Base-by-base conservation (phyloP, 2,888 invertebrate species). In the Diloba caeruleocephala region DNA sequence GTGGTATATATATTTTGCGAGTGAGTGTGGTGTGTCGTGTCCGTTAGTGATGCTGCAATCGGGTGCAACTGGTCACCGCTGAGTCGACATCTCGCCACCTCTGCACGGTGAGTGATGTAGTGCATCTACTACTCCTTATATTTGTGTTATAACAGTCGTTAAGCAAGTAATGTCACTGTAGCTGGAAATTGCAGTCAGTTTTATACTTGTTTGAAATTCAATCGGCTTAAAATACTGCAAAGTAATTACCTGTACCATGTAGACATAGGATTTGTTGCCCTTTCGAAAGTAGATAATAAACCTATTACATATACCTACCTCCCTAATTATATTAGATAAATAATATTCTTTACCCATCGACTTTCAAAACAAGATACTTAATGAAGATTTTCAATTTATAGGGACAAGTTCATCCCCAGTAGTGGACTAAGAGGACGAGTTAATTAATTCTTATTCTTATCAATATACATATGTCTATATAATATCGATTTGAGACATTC, bases 21-120 rank as follows among this genome's bases (percentile, higher is more conserved):
- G 86, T 82, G 81, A 77, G 76, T 80, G 82, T 82, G 75, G 68
- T 64, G 74, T 70, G 71, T 63, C 75, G 58, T 74, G 74, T 70
- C 84, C 81, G 81, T 82, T 79, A 82, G 79, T 80, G 87, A 86
- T 88, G 85, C 87, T 85, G 86, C 77, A 77, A 76, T 76, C 74
- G 52, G 60, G 67, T 82, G 81, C 81, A 78, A 75, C 76, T 78
- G 70, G 62, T 51, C 65, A 50, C 46, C 55, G 61, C 59, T 78
- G 75, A 82, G 75, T 69, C 75, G 70, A 78, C 79, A 71, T 74
- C 78, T 73, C 77, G 64, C 76, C 78, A 74, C 73, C 78, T 70
- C 66, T 74, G 71, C 67, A 79, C 74, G 85, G 87, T 87, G 66
- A 81, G 87, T 84, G 57, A 70, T 61, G 44, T 49, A 68, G n/a